Base-by-base conservation (phyloP, 2,797 vertebrate species). In the Alauda arvensis region DNA sequence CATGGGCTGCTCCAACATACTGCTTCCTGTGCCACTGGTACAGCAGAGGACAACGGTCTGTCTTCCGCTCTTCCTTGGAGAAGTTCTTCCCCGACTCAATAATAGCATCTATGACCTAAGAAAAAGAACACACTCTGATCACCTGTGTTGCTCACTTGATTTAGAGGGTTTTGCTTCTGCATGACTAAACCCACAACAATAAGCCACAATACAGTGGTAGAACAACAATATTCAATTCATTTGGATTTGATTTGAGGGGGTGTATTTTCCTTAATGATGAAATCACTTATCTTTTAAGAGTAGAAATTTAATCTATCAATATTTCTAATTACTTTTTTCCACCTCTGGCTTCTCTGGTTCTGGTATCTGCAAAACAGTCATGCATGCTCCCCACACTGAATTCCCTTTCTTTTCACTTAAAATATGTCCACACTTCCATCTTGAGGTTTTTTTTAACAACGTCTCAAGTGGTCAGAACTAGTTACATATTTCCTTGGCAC, bases 21-120 rank as follows among this genome's bases (percentile, higher is more conserved):
- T 99, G 99, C 94, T 99, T 99, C 94, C 98, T 97, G 91, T 99
- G 99, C 99, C 99, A 99, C 85, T 99, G 98, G n/a, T 98, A 99
- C 28, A 99, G 85, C 60, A 99, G 97, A 6, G 99, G 99, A 49
- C 99, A 99, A 62, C 99, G 98, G 2, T 99, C 99, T 0, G 95
- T 95, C 85, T 99, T 99, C 92, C 98, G 98, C 89, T 99, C 98
- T 78, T 99, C 98, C 40, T 95, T 97, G 0, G 99, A 98, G 48
- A 99, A 83, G 66, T 93, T 98, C 88, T 99, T 99, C 28, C 99
- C 99, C 0, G 99, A 99, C 34, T 99, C 98, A 83, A 99, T 85
- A 21, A 99, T 98, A 84, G 97, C 97, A 8, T 94, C 96, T 89
- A 98, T 97, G 31, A 99, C 98, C 99, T 99, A 51, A 33, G 49